Percentiles rank a stretch among this genome's conserved stretches.
Evolutionary conservation across 2,797 vertebrate genomes (phyloP).

Genomic region (Poeciliopsis gracilis): DNA sequence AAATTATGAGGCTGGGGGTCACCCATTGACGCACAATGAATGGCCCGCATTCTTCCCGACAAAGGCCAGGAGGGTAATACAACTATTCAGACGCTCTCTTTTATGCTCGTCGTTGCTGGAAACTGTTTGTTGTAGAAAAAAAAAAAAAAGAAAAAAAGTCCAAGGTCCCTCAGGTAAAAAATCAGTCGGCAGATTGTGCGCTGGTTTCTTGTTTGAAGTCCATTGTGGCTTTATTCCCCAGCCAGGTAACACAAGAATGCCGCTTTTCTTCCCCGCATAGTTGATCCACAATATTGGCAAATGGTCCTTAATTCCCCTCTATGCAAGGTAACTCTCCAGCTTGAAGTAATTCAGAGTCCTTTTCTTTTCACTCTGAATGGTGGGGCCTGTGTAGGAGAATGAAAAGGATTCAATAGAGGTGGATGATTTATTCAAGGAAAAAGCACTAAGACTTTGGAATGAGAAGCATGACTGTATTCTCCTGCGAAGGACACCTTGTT

Average conservation of each 20-base stretch:
- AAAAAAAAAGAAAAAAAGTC: conserved; percentile 61
- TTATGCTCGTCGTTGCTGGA: conserved; percentile 74
- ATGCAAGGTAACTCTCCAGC: conserved; percentile 83
- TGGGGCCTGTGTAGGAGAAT: conserved; percentile 74
- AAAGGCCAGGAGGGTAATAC: conserved; percentile 80
- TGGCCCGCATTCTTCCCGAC: conserved; percentile 78
- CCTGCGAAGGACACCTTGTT: conserved; percentile 79
- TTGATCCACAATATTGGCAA: conserved; percentile 88
- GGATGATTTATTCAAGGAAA: conserved; percentile 83
- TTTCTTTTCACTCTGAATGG: conserved; percentile 81
- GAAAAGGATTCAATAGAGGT: conserved; percentile 84
- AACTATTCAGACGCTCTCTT: conserved; percentile 79
- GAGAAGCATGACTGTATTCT: conserved; percentile 78
- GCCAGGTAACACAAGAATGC: conserved; percentile 85
- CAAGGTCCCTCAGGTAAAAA: conserved; percentile 86
- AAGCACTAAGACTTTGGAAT: conserved; percentile 79
- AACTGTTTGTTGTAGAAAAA: conserved; percentile 75
- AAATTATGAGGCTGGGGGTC: conserved; percentile 82
- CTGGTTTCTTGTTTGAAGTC: conserved; percentile 83
- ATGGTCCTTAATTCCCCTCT: conserved; percentile 86
- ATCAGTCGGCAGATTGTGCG: conserved; percentile 80
- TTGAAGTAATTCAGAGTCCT: conserved; percentile 82
- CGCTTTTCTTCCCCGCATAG: conserved; percentile 80
- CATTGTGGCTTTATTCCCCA: conserved; percentile 84
- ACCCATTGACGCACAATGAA: conserved; percentile 67